Conservation (phyloP, 2,797 vertebrate genomes). For the Pempheris klunzingeri region DNA sequence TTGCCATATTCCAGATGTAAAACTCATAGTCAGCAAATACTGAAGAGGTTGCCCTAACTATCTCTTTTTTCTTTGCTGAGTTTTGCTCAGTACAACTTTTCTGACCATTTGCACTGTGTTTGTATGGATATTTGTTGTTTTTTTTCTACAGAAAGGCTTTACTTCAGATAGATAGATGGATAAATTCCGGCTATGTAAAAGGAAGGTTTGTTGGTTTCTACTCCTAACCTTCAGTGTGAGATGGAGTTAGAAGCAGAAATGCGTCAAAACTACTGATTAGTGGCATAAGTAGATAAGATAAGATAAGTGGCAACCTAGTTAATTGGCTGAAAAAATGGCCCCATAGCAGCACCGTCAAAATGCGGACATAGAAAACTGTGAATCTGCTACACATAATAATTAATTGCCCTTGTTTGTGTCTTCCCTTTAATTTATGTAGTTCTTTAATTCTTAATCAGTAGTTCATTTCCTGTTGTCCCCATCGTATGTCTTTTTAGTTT, state of each 20-base stretch:
- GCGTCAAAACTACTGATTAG: background rate
- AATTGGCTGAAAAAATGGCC: background rate
- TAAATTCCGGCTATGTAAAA: background rate
- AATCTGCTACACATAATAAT: background rate
- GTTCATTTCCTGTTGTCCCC: background rate
- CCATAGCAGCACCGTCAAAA: background rate
- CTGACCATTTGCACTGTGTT: too few species aligned
- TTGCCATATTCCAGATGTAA: too few species aligned
- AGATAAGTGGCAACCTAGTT: background rate
- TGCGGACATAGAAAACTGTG: background rate
- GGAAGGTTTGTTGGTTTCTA: background rate
- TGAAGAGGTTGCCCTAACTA: background rate
- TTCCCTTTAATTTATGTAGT: background rate
- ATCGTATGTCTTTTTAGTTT: background rate
- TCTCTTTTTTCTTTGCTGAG: too few species aligned
- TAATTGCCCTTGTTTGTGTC: background rate
- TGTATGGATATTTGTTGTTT: too few species aligned
- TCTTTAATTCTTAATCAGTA: background rate
- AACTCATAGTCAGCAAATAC: background rate
- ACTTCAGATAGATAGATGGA: too few species aligned
- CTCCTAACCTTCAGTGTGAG: background rate
- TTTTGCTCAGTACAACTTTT: background rate
- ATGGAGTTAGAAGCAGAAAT: background rate
- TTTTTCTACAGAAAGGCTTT: too few species aligned
- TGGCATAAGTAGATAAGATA: too few species aligned